A percentile compares a stretch with the other conserved stretches of the same genome.
These are phyloP conservation scores for Matsumyia berberina DNA, from an alignment of 2,888 invertebrate genomes.

Conservation along the genomic window DNA sequence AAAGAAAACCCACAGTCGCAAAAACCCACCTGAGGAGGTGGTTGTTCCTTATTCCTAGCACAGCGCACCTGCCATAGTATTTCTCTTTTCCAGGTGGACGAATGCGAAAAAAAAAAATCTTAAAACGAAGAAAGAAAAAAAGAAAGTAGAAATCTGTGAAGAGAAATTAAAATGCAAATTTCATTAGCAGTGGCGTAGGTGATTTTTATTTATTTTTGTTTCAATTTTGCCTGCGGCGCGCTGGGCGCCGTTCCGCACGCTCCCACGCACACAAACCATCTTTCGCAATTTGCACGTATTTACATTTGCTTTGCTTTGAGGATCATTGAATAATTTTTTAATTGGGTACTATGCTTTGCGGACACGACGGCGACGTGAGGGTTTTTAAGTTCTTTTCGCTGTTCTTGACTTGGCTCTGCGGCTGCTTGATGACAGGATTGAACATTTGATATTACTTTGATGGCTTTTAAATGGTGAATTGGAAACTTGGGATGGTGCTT, in stretches of 20 bases:
- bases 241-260: background rate
- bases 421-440: constrained; percentile 33
- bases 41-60: constrained; percentile 25
- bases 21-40: background rate
- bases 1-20: background rate
- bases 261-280: constrained; percentile 17
- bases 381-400: constrained; percentile 21
- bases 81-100: constrained; percentile 9
- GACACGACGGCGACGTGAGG: constrained; percentile 10
- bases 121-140: background rate
- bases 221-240: constrained; percentile 21
- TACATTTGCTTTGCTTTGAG: constrained; percentile 68
- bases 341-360: constrained; percentile 35
- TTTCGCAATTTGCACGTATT: constrained; percentile 73
- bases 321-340: constrained; percentile 73
- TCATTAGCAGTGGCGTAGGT: constrained; percentile 55
- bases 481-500: background rate
- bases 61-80: constrained; percentile 42
- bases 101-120: background rate
- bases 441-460: constrained; percentile 52
- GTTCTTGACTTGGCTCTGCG: background rate
- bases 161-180: constrained; percentile 68
- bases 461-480: constrained; percentile 38
- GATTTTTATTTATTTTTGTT: constrained; percentile 50
- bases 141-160: background rate